phyloP scores from a whole-genome alignment of 1,140 invertebrate genomes.

The Leptinotarsa defecta region DNA sequence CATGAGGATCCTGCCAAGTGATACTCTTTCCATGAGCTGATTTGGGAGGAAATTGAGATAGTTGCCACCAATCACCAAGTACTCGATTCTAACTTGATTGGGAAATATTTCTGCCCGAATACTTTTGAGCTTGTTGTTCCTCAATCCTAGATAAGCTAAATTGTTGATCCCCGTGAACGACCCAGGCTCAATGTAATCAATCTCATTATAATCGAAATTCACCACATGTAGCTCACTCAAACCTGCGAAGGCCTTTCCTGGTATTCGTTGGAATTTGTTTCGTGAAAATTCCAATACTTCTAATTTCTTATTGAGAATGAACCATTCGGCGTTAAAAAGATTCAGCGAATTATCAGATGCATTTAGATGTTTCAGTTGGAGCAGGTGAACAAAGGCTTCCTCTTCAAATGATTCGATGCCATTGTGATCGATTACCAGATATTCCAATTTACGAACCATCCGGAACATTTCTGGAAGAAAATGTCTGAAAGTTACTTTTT shows the following conservation, averaged over 20 bases:
- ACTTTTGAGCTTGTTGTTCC: slow-evolving; percentile 32
- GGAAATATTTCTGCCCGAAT: slow-evolving; percentile 36
- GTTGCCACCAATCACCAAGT: slow-evolving; percentile 34
- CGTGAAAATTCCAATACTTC: slow-evolving; percentile 35
- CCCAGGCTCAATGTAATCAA: slow-evolving; percentile 25
- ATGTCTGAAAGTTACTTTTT: too few species aligned
- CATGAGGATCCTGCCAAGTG: slow-evolving; percentile 30
- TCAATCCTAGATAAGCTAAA: slow-evolving; percentile 35
- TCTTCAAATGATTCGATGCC: too few species aligned
- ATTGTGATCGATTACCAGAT: too few species aligned
- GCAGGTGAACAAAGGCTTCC: too few species aligned
- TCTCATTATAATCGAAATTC: slow-evolving; percentile 35
- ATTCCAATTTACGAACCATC: too few species aligned
- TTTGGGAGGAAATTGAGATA: slow-evolving; percentile 36
- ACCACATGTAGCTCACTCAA: slow-evolving; percentile 30
- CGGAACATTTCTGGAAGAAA: too few species aligned
- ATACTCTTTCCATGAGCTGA: slow-evolving; percentile 32
- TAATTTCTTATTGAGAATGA: slow-evolving; percentile 30
- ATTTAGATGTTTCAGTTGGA: too few species aligned
- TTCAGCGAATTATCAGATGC: too few species aligned
- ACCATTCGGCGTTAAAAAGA: slow-evolving; percentile 29
- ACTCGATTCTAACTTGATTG: slow-evolving; percentile 29
- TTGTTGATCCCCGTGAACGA: slow-evolving; percentile 33
- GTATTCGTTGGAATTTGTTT: slow-evolving; percentile 35
- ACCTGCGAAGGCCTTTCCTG: slow-evolving; percentile 30